Percentiles rank a stretch among this genome's conserved stretches.
These are phyloP conservation scores for Sclerodermus sp. DNA, from an alignment of 2,888 invertebrate genomes.

Conservation along the genomic window DNA sequence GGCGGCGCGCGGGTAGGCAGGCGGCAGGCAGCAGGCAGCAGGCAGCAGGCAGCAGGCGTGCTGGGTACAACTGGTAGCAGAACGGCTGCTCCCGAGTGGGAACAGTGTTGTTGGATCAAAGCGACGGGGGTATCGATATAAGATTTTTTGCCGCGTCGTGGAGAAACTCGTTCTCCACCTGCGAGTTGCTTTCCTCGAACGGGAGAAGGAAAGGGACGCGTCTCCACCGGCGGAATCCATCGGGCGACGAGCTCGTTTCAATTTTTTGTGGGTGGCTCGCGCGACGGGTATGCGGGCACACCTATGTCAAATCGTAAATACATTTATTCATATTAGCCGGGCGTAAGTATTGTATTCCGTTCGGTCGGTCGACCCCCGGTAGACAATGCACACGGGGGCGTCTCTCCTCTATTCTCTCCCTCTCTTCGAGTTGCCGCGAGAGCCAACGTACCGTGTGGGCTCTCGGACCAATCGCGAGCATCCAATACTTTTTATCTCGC, in stretches of 20 bases:
- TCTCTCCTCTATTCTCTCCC: constrained; percentile 46
- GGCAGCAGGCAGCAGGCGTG: no score
- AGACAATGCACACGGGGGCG: constrained; percentile 56
- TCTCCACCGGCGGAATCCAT: constrained; percentile 27
- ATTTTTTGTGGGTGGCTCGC: constrained; percentile 28
- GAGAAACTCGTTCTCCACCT: constrained; percentile 32
- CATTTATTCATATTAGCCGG: constrained; percentile 55
- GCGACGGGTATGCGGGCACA: constrained; percentile 39
- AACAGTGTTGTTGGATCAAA: no score
- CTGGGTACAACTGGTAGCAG: no score
- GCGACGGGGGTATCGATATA: no score
- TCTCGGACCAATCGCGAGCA: no score
- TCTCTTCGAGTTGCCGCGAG: background rate
- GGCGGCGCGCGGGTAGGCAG: no score
- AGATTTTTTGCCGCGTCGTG: background rate
- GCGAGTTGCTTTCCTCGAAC: constrained; percentile 21
- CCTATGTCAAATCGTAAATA: constrained; percentile 53
- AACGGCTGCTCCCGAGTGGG: no score
- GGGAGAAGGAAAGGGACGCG: constrained; percentile 13
- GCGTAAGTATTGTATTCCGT: constrained; percentile 54
- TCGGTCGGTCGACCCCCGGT: constrained; percentile 39
- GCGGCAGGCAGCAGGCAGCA: no score
- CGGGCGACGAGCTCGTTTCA: constrained; percentile 9
- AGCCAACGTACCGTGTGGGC: no score
- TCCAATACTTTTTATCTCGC: no score